These are phyloP conservation scores for Nomia melanderi DNA, from an alignment of 1,140 invertebrate species.

Conservation along the genomic window DNA sequence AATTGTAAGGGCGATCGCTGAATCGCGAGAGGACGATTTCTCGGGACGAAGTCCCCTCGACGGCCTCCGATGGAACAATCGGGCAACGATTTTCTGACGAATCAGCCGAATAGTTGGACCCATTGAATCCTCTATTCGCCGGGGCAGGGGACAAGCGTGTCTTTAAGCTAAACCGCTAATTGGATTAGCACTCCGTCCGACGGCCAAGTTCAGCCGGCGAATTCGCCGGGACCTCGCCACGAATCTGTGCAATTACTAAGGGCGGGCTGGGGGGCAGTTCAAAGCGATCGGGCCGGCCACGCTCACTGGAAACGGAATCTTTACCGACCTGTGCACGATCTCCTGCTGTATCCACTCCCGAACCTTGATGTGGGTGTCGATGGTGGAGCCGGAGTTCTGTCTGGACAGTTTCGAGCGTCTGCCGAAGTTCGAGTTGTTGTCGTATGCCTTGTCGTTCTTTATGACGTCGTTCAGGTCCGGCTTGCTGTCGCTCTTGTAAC, in stretches of 20 bases:
- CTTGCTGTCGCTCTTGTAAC: slow-evolving; percentile 77
- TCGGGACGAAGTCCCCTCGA: too few species aligned
- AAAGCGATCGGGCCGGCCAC: not conserved
- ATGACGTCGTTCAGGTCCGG: slow-evolving; percentile 77
- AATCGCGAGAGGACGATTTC: too few species aligned
- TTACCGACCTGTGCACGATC: slow-evolving; percentile 83
- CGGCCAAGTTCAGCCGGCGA: slow-evolving; percentile 24
- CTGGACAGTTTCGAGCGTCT: slow-evolving; percentile 85
- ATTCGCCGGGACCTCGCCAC: slow-evolving; percentile 29
- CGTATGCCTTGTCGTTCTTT: slow-evolving; percentile 81
- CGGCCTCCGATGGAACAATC: too few species aligned
- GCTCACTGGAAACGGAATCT: not conserved
- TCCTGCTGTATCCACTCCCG: slow-evolving; percentile 91
- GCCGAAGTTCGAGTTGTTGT: slow-evolving; percentile 84
- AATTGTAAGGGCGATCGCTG: not conserved
- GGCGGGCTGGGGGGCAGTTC: not conserved
- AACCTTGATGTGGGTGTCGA: slow-evolving; percentile 92
- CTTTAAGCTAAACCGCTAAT: slow-evolving; percentile 45
- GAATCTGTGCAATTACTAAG: slow-evolving; percentile 31
- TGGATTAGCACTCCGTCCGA: slow-evolving; percentile 24
- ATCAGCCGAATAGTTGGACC: not conserved
- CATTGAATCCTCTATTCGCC: not conserved
- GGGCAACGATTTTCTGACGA: not conserved
- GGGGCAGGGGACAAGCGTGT: not conserved
- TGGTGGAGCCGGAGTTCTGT: slow-evolving; percentile 88